Evolutionary conservation across 2,113 vertebrate species (phyloP), one percentile per base, ranked within the genome.

Genomic region (Caretta caretta): DNA sequence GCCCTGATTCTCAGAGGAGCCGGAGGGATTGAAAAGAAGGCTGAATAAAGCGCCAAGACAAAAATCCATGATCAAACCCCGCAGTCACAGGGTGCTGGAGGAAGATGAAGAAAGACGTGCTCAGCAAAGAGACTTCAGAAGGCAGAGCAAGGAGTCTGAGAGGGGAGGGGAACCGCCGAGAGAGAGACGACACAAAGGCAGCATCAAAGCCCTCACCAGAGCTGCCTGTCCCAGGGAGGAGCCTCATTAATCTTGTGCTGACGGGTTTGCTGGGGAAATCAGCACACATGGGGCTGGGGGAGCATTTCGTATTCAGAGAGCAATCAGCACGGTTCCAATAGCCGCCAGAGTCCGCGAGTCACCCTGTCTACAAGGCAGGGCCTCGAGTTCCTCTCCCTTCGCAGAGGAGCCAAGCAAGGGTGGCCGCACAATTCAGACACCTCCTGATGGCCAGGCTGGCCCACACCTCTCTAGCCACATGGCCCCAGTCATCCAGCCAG

Each of bases 381-480:
- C 3, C 0, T 0, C 0, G 10, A 4, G 81, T 3, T 87, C 25
- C 29, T 50, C 24, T 24, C 22, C 92, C 87, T 59, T 72, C 87
- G 81, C 10, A 48, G 46, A 84, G 84, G 93, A 83, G 65, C 65
- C 65, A 10, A 8, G 8, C 35, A 10, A 29, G 56, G 90, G 0
- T 0, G 56, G 79, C 59, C 62, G 10, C 19, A 1, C 1, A 19
- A 1, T 35, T 10, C 6, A 13, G 57, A 57, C 48, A 53, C 1
- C 76, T 42, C 86, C 1, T 0, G 3, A 22, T 38, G 10, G 6
- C 57, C 22, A 6, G 10, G 0, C 0, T 0, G 48, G 48, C 14
- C 17, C 69, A 31, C 75, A 14, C 27, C 62, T 83, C 9, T 2
- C 84, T 38, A 20, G 42, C 10, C 48, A 0, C 51, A 24, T n/a